A percentile compares a stretch with the other conserved stretches of the same genome.
These are phyloP conservation scores for Toxotes lorentzi DNA, from an alignment of 2,797 vertebrate genomes.

Conservation along the genomic window DNA sequence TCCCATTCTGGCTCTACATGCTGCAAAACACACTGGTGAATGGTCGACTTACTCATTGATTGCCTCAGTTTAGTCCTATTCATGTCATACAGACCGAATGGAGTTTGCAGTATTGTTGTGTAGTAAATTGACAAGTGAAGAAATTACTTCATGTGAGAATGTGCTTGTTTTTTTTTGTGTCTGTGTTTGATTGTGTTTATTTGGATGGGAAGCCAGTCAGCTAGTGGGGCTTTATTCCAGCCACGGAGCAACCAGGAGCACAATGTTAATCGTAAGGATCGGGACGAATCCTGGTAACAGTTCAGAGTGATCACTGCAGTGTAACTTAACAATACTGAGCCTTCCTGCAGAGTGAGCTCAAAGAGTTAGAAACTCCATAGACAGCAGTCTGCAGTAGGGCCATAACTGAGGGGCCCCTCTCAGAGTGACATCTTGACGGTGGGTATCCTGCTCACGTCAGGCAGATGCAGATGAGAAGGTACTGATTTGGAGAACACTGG, in stretches of 20 bases:
- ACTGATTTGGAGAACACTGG: background rate
- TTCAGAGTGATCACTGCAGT: constrained; percentile 33
- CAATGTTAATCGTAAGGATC: constrained; percentile 33
- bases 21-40: background rate
- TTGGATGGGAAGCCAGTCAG: constrained; percentile 1
- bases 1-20: background rate
- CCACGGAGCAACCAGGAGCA: constrained; percentile 10
- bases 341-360: constrained; percentile 31
- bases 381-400: background rate
- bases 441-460: background rate
- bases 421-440: background rate
- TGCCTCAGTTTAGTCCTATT: too few species aligned
- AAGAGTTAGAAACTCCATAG: background rate
- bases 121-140: background rate
- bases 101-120: too few species aligned
- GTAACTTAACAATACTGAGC: constrained; percentile 25
- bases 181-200: constrained; percentile 21
- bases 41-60: background rate
- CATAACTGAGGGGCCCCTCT: background rate
- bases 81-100: background rate
- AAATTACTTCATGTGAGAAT: background rate
- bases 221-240: constrained; percentile 13
- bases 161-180: background rate
- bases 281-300: constrained; percentile 23
- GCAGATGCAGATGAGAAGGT: background rate